Evolutionary conservation across 1,140 invertebrate genomes (phyloP).

Genomic region (Camponotus vicinus): DNA sequence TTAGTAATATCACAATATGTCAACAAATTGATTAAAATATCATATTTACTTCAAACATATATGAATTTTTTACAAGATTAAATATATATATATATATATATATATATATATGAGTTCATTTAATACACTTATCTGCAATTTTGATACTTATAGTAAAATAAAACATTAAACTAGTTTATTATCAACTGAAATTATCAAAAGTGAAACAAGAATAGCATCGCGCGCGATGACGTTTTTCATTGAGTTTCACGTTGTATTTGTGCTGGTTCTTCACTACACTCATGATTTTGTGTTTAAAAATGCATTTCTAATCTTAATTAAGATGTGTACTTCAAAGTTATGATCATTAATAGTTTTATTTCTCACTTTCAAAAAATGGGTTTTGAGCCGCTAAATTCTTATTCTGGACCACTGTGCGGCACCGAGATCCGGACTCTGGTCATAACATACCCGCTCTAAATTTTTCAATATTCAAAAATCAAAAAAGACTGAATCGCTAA

Average conservation of each 20-base stretch:
- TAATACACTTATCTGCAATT: neutral
- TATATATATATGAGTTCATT: neutral
- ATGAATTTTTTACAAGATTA: conserved; percentile 1
- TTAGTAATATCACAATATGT: too few relatives aligned
- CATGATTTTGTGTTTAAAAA: conserved; percentile 1
- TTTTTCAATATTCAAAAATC: too few relatives aligned
- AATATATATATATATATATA: too few relatives aligned
- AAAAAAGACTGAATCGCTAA: too few relatives aligned
- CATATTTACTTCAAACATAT: neutral
- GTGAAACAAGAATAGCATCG: conserved; percentile 2
- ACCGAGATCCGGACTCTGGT: too few relatives aligned
- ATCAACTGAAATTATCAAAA: neutral
- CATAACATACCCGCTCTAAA: too few relatives aligned
- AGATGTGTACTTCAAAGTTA: conserved; percentile 6
- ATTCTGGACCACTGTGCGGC: too few relatives aligned
- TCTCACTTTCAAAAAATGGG: neutral
- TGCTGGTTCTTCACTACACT: too few relatives aligned
- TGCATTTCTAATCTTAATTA: neutral
- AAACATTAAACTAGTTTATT: conserved; percentile 2
- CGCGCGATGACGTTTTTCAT: conserved; percentile 1
- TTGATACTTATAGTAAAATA: too few relatives aligned
- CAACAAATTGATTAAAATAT: neutral
- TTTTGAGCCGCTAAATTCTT: too few relatives aligned
- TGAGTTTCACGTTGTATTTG: conserved; percentile 4
- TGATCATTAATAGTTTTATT: neutral